A percentile compares a stretch with the other conserved stretches of the same genome.
phyloP scores from a whole-genome alignment of 37 sponge, comb jelly and placozoan species.

The Ephydatia muelleri region DNA sequence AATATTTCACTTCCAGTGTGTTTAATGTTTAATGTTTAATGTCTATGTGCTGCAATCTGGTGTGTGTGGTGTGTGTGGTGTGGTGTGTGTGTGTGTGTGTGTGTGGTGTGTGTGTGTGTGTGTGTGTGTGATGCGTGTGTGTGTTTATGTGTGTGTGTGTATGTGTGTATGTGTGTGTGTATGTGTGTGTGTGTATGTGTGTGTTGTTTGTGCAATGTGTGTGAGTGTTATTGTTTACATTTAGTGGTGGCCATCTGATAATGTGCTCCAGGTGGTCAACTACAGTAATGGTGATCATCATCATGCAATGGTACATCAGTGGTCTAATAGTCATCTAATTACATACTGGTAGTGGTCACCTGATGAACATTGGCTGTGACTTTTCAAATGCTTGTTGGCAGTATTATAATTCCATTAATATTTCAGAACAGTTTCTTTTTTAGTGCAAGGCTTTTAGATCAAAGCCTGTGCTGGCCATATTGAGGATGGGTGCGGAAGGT shows the following conservation, averaged over 20 bases:
- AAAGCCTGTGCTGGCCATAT: background rate
- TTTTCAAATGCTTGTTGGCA: background rate
- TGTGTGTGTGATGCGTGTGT: too few relatives aligned
- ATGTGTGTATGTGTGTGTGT: background rate
- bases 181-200: too few relatives aligned
- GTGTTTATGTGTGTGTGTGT: too few relatives aligned
- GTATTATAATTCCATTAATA: background rate
- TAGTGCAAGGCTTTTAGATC: background rate
- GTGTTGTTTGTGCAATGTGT: too few relatives aligned
- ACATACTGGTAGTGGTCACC: background rate
- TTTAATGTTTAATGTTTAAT: too few relatives aligned
- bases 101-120: constrained; percentile 3
- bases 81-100: too few relatives aligned
- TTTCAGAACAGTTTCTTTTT: too few relatives aligned
- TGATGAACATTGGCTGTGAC: background rate
- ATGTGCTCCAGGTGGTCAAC: background rate
- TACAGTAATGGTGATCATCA: background rate
- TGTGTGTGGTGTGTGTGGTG: too few relatives aligned
- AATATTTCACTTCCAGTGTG: too few relatives aligned
- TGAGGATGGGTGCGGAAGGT: background rate
- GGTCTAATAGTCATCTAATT: background rate
- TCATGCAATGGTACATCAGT: background rate
- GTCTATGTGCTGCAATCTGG: too few relatives aligned
- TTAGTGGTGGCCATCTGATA: background rate
- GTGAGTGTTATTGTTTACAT: too few relatives aligned